These are phyloP conservation scores for Limnephilus marmoratus DNA, from an alignment of 2,888 invertebrate species.

Conservation along the genomic window DNA sequence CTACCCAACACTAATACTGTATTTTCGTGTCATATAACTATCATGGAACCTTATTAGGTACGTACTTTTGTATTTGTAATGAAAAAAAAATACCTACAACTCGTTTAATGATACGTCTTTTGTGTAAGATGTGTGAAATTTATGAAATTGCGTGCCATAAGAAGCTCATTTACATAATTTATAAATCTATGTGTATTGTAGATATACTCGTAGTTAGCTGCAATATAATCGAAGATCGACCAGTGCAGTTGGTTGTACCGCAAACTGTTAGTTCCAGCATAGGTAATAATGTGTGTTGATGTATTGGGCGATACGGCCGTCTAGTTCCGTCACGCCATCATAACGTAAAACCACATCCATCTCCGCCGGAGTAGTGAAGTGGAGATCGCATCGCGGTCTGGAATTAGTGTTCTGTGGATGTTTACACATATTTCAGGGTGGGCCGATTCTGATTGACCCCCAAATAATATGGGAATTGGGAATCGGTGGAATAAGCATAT, in stretches of 20 bases:
- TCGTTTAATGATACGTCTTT: too few relatives aligned
- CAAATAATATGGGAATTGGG: not conserved
- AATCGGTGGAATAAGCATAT: not conserved
- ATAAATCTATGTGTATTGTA: not conserved
- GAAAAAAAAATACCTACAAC: too few relatives aligned
- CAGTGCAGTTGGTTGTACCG: not conserved
- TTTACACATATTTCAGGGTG: not conserved
- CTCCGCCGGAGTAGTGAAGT: not conserved
- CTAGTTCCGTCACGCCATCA: constrained; percentile 28
- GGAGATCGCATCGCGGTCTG: constrained; percentile 24
- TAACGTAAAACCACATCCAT: not conserved
- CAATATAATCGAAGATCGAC: not conserved
- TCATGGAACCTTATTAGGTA: too few relatives aligned
- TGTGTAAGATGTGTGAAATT: not conserved
- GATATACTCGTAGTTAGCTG: not conserved
- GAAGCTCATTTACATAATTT: not conserved
- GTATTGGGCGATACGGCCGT: not conserved
- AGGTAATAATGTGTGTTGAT: not conserved
- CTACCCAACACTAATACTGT: too few relatives aligned
- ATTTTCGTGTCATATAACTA: too few relatives aligned
- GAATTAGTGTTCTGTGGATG: constrained; percentile 6
- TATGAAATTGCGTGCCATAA: not conserved
- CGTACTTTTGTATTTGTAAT: too few relatives aligned
- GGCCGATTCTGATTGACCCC: not conserved
- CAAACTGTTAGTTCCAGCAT: not conserved